Conservation (phyloP, 2,888 invertebrate species). For the Bugula neritina region DNA sequence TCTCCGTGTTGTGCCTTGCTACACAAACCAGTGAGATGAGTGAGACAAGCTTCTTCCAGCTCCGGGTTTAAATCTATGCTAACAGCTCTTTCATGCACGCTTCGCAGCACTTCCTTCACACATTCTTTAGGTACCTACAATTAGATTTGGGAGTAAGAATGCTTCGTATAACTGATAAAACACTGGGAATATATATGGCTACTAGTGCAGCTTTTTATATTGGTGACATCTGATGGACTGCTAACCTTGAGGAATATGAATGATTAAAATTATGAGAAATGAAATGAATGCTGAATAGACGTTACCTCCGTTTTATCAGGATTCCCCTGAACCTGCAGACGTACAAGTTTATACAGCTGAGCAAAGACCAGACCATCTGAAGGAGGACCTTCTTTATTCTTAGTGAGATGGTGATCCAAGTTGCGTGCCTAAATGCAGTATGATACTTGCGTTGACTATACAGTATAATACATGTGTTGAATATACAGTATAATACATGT, state of each 20-base stretch:
- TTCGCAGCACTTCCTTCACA: conserved; percentile 70
- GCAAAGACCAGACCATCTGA: conserved; percentile 21
- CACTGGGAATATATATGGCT: too few species aligned
- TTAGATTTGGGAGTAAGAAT: not conserved
- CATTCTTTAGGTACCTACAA: conserved; percentile 57
- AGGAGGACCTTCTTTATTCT: conserved; percentile 2
- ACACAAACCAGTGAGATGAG: conserved; percentile 76
- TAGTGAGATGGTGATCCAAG: not conserved
- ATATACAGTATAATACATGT: too few species aligned
- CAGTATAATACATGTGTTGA: too few species aligned
- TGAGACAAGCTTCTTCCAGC: conserved; percentile 82
- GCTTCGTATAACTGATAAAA: not conserved
- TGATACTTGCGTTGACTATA: too few species aligned
- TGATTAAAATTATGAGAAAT: too few species aligned
- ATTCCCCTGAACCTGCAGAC: not conserved
- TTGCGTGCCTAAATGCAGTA: conserved; percentile 4
- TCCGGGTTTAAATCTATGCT: conserved; percentile 89
- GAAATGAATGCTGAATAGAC: too few species aligned
- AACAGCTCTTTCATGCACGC: conserved; percentile 85
- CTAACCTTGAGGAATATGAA: too few species aligned
- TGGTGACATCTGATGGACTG: too few species aligned
- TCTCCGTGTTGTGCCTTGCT: conserved; percentile 74
- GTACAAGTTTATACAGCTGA: conserved; percentile 20
- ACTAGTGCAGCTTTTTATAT: too few species aligned
- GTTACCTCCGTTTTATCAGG: not conserved